phyloP scores from a whole-genome alignment of 2,888 invertebrate species.

The Melieria crassipennis region DNA sequence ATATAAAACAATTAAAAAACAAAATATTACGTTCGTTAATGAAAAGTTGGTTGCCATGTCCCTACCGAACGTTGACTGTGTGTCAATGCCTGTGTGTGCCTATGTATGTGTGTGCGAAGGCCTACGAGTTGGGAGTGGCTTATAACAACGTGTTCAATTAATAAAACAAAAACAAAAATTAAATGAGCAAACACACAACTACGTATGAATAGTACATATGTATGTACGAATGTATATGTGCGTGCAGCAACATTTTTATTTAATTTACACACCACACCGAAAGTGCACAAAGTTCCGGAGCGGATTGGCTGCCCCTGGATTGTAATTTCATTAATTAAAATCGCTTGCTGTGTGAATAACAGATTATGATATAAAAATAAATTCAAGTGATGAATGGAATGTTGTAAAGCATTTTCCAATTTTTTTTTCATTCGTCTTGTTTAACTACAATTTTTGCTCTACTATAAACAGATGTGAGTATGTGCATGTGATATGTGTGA shows the following conservation, averaged over 20 bases:
- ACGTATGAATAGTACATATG: slow-evolving; percentile 3
- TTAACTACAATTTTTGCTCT: not conserved
- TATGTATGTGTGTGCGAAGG: not conserved
- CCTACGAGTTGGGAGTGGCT: not conserved
- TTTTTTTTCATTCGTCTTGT: slow-evolving; percentile 12
- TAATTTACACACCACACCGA: not conserved
- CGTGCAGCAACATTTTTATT: not conserved
- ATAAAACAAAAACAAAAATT: not conserved
- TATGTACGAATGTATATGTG: not conserved
- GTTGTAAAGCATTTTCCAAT: slow-evolving; percentile 39
- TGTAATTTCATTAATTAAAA: slow-evolving; percentile 57
- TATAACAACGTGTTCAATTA: not conserved
- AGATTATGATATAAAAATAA: slow-evolving; percentile 56
- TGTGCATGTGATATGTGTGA: not conserved
- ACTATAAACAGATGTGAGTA: not conserved
- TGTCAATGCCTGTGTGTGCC: slow-evolving; percentile 23
- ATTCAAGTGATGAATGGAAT: slow-evolving; percentile 37
- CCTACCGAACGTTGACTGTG: slow-evolving; percentile 4
- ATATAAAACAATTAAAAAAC: not conserved
- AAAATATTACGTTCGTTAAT: not conserved
- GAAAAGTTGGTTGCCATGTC: not conserved
- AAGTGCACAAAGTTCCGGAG: too few species aligned
- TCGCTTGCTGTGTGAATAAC: slow-evolving; percentile 53
- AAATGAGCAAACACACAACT: not conserved
- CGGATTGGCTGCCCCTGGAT: not conserved